These are phyloP conservation scores for Silurus lanzhouensis DNA, from an alignment of 2,797 vertebrate species.

Conservation along the genomic window DNA sequence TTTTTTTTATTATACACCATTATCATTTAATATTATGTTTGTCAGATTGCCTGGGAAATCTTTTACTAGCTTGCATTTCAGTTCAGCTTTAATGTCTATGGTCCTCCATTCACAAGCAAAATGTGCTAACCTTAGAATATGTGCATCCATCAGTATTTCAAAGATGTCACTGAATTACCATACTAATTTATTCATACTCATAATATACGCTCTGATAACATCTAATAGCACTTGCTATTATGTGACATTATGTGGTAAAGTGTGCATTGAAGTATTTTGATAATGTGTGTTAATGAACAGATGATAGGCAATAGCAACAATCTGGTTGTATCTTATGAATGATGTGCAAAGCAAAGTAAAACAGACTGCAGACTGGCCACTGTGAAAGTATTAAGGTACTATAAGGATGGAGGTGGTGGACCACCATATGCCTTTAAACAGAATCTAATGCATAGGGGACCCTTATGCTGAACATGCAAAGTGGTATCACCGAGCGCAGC, in stretches of 20 bases:
- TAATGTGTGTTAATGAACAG: neutral
- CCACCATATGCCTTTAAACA: neutral
- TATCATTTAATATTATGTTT: slow-evolving; percentile 35
- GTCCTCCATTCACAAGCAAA: slow-evolving; percentile 5
- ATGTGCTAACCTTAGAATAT: neutral
- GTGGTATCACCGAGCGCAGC: neutral
- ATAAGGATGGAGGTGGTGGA: neutral
- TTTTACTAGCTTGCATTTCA: slow-evolving; percentile 4
- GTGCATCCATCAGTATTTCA: neutral
- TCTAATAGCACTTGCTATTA: neutral
- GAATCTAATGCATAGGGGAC: neutral
- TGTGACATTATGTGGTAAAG: too few relatives aligned
- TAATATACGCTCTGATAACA: neutral
- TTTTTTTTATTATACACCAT: slow-evolving; percentile 28
- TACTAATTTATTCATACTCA: neutral
- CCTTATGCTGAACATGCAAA: neutral
- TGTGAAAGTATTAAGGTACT: neutral
- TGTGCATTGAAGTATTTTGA: neutral
- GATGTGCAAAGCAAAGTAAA: neutral
- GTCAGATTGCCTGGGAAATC: slow-evolving; percentile 14
- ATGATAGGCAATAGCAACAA: neutral
- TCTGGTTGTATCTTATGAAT: neutral
- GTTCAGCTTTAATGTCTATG: slow-evolving; percentile 8
- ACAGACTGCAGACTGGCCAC: too few relatives aligned
- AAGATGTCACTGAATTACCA: neutral